phyloP scores from a whole-genome alignment of 2,113 vertebrate species.

The Oxyruncus cristatus region DNA sequence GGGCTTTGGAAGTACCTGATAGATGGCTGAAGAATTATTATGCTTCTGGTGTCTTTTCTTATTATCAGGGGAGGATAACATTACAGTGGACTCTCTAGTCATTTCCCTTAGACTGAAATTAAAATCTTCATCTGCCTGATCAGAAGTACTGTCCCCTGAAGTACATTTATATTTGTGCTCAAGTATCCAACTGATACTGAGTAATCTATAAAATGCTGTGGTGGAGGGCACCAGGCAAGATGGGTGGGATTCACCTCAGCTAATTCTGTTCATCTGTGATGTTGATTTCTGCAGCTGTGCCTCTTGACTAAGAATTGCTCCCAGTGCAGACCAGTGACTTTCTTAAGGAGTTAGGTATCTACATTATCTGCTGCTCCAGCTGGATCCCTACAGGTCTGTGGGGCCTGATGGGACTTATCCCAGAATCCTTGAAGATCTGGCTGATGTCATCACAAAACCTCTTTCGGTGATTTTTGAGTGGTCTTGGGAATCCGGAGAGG shows the following conservation, averaged over 20 bases:
- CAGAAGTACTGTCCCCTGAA: neutral
- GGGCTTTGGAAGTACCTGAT: neutral
- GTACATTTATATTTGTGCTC: neutral
- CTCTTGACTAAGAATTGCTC: neutral
- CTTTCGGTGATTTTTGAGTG: neutral
- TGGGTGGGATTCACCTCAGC: neutral
- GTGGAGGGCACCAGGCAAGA: neutral
- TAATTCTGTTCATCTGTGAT: neutral
- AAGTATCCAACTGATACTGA: neutral
- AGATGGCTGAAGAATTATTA: neutral
- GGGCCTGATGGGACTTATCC: neutral
- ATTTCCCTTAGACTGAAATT: neutral
- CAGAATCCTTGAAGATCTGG: neutral
- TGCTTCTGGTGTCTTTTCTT: neutral
- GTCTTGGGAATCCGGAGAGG: neutral
- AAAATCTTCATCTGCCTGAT: neutral
- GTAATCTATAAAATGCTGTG: neutral
- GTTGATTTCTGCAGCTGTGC: neutral
- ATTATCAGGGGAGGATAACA: neutral
- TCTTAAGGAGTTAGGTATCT: neutral
- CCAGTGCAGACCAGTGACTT: neutral
- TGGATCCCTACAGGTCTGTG: neutral
- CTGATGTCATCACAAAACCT: neutral
- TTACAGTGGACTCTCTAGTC: neutral
- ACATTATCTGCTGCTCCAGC: neutral